Conservation (phyloP, 1,140 invertebrate species). For the Panagrolaimus sp. region DNA sequence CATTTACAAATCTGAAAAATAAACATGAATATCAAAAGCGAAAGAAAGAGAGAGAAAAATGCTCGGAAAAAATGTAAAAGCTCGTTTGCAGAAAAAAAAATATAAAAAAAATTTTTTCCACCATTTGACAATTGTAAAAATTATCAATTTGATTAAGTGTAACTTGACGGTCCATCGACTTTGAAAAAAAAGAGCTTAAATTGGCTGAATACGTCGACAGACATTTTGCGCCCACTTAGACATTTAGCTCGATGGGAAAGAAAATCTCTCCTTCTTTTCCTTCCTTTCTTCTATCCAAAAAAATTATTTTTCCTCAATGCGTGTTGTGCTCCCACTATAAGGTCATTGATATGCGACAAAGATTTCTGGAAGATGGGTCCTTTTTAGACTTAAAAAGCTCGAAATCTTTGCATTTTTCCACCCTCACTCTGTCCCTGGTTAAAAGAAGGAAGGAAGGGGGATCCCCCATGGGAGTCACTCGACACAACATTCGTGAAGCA, state of each 20-base stretch:
- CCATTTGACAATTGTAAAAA: too few relatives aligned
- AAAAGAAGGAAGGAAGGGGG: background rate
- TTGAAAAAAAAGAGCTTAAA: too few relatives aligned
- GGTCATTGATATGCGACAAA: conserved; percentile 16
- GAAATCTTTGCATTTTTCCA: background rate
- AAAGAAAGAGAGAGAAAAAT: too few relatives aligned
- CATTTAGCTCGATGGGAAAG: conserved; percentile 4
- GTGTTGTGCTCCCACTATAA: background rate
- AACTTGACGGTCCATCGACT: too few relatives aligned
- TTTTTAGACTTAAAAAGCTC: background rate
- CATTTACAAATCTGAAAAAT: too few relatives aligned
- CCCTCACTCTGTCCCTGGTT: background rate
- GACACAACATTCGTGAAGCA: conserved; percentile 12
- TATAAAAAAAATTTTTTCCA: too few relatives aligned
- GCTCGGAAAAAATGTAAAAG: too few relatives aligned
- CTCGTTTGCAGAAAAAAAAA: too few relatives aligned
- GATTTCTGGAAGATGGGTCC: conserved; percentile 9
- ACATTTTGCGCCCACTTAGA: conserved; percentile 6
- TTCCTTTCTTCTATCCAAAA: background rate
- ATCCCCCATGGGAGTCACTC: conserved; percentile 8
- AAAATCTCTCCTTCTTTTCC: conserved; percentile 6
- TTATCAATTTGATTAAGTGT: too few relatives aligned
- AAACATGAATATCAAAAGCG: too few relatives aligned
- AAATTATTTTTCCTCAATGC: background rate
- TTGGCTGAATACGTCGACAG: background rate